Percentiles rank a stretch among this genome's conserved stretches.
Conservation (phyloP, 2,113 vertebrate genomes). For the Zapus hudsonius region DNA sequence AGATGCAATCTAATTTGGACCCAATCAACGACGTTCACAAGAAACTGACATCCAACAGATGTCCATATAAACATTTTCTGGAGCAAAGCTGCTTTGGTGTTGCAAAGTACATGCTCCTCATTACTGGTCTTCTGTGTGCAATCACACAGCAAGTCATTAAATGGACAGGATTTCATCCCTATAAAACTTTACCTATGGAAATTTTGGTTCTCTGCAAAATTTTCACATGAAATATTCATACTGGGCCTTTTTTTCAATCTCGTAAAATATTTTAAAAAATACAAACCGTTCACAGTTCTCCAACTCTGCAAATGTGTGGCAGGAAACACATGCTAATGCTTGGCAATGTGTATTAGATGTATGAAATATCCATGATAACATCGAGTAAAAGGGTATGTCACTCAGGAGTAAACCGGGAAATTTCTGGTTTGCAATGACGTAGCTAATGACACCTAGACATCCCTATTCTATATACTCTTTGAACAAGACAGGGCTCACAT, state of each 20-base stretch:
- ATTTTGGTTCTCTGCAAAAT: not conserved
- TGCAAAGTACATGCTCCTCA: not conserved
- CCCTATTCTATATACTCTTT: not conserved
- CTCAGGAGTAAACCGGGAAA: not conserved
- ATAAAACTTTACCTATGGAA: not conserved
- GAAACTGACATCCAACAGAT: not conserved
- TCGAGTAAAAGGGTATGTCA: no score
- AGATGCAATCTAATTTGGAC: not conserved
- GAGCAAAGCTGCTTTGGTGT: not conserved
- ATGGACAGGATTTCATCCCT: not conserved
- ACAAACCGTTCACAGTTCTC: not conserved
- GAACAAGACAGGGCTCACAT: not conserved
- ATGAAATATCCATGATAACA: not conserved
- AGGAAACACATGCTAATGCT: not conserved
- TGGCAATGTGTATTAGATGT: not conserved
- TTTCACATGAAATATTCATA: not conserved
- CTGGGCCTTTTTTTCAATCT: not conserved
- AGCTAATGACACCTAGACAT: not conserved
- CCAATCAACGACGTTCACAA: not conserved
- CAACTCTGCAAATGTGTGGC: not conserved
- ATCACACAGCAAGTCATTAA: not conserved
- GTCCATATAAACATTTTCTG: not conserved
- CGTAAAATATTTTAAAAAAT: not conserved
- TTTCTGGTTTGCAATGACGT: not conserved
- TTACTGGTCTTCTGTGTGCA: rapidly evolving